phyloP scores from a whole-genome alignment of 1,140 invertebrate species.

The Panagrolaimus sp. region DNA sequence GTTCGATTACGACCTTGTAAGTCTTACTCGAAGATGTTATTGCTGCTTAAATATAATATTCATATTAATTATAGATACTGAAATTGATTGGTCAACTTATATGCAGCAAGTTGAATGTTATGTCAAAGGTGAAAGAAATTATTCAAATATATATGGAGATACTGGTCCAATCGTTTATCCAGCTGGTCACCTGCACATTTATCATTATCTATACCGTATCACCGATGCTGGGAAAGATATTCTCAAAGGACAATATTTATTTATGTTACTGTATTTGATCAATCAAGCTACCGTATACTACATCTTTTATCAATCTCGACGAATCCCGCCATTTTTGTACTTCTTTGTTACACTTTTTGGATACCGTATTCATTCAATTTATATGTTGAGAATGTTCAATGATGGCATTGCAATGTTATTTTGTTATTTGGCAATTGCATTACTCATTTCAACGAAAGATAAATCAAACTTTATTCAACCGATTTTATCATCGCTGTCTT shows the following conservation, averaged over 20 bases:
- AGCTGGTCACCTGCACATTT: slow-evolving; percentile 92
- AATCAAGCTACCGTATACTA: slow-evolving; percentile 74
- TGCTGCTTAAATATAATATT: slow-evolving; percentile 9
- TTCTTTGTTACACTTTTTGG: slow-evolving; percentile 67
- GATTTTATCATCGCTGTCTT: slow-evolving; percentile 33
- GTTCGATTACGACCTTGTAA: slow-evolving; percentile 48
- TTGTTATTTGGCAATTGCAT: slow-evolving; percentile 77
- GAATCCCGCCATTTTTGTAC: slow-evolving; percentile 16
- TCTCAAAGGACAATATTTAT: slow-evolving; percentile 81
- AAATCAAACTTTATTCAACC: not conserved
- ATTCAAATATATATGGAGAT: slow-evolving; percentile 49
- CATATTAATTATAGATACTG: slow-evolving; percentile 46
- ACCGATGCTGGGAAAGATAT: slow-evolving; percentile 78
- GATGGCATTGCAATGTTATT: slow-evolving; percentile 90
- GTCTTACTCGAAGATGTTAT: slow-evolving; percentile 53
- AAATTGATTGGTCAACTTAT: slow-evolving; percentile 58
- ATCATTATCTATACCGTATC: slow-evolving; percentile 74
- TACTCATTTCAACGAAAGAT: not conserved
- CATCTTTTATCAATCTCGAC: slow-evolving; percentile 76
- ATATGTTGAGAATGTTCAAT: slow-evolving; percentile 89
- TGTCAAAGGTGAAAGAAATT: slow-evolving; percentile 45
- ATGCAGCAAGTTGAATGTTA: slow-evolving; percentile 57
- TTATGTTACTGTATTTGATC: slow-evolving; percentile 75
- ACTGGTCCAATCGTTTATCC: slow-evolving; percentile 68
- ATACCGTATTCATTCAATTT: slow-evolving; percentile 96